Percentiles rank a stretch among this genome's conserved stretches.
Evolutionary conservation across 2,888 invertebrate species (phyloP).

Genomic region (Nomada hirtipes): DNA sequence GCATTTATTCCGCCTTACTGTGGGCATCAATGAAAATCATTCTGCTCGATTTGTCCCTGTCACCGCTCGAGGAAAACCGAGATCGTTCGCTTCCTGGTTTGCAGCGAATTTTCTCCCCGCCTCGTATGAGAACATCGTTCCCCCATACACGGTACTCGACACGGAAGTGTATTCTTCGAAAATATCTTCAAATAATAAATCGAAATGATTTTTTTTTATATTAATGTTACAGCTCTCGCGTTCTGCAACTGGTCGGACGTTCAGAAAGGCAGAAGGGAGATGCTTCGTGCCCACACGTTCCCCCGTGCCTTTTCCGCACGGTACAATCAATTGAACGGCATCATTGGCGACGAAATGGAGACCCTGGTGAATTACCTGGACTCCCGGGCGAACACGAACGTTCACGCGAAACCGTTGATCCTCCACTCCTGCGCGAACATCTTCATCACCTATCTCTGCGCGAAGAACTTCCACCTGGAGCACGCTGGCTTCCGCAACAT

Average conservation of each 20-base stretch:
- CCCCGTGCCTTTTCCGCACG: constrained; percentile 86
- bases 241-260: constrained; percentile 89
- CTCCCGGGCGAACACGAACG: constrained; percentile 54
- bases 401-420: constrained; percentile 84
- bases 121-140: background rate
- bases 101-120: background rate
- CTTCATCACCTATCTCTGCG: constrained; percentile 87
- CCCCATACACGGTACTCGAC: background rate
- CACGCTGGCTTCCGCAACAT: constrained; percentile 85
- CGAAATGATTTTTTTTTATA: background rate
- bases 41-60: background rate
- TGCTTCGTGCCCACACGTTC: constrained; percentile 87
- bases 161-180: no score
- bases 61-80: background rate
- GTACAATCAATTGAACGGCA: constrained; percentile 85
- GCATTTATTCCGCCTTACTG: constrained; percentile 3
- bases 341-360: constrained; percentile 84
- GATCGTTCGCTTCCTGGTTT: constrained; percentile 1
- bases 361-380: constrained; percentile 78
- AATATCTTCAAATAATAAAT: no score
- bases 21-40: constrained; percentile 15
- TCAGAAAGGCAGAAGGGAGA: constrained; percentile 87
- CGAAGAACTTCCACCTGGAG: constrained; percentile 84
- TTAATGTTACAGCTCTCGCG: constrained; percentile 86
- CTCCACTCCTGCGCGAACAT: constrained; percentile 87